A percentile compares a stretch with the other conserved stretches of the same genome.
Evolutionary conservation across 2,113 vertebrate species (phyloP).

Genomic region (Phylloscopus trochilus): DNA sequence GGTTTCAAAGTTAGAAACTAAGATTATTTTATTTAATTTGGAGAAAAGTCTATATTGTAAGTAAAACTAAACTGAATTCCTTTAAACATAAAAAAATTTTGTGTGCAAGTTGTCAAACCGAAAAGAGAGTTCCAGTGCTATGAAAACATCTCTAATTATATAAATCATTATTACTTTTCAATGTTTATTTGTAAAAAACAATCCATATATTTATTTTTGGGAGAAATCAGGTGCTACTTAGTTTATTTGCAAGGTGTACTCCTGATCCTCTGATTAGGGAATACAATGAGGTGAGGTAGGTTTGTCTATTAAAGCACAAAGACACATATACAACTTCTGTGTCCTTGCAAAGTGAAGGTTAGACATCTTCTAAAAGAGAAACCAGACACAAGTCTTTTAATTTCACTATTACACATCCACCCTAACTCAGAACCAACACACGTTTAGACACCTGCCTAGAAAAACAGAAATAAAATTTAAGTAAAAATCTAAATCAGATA

Average conservation of each 20-base stretch:
- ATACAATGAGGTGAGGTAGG: fast-evolving
- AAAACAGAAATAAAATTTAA: background rate
- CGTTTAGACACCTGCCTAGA: background rate
- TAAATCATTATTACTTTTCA: background rate
- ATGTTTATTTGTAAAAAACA: background rate
- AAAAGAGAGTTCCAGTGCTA: background rate
- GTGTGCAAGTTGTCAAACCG: background rate
- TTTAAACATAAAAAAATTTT: background rate
- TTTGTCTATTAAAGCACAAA: background rate
- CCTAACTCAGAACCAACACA: background rate
- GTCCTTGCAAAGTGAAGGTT: background rate
- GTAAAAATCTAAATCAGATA: background rate
- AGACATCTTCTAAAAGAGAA: background rate
- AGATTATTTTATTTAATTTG: background rate
- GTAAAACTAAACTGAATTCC: background rate
- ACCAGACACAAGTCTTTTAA: background rate
- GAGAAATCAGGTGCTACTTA: background rate
- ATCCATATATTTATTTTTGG: background rate
- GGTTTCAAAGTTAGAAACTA: background rate
- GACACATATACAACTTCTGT: background rate
- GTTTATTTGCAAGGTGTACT: background rate
- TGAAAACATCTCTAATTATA: background rate
- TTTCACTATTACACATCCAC: background rate
- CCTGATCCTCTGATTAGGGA: background rate
- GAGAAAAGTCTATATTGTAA: background rate